phyloP scores from a whole-genome alignment of 2,888 invertebrate species.

The Tholera decimalis region DNA sequence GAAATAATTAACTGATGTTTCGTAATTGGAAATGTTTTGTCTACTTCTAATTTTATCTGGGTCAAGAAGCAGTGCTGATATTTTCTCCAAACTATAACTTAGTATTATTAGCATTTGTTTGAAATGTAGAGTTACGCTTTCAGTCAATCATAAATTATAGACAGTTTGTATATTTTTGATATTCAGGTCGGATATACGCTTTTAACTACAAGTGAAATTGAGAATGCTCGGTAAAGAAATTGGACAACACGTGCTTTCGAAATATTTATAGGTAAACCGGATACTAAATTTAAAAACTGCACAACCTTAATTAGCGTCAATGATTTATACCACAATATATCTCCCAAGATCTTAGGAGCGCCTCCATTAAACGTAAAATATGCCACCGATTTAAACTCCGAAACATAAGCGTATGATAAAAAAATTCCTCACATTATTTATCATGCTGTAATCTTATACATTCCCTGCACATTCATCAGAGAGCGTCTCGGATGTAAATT shows the following conservation, averaged over 20 bases:
- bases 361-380: slow-evolving; percentile 63
- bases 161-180: neutral
- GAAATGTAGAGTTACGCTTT: slow-evolving; percentile 8
- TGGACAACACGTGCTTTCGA: slow-evolving; percentile 10
- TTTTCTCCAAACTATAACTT: slow-evolving; percentile 5
- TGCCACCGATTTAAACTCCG: slow-evolving; percentile 61
- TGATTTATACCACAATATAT: slow-evolving; percentile 56
- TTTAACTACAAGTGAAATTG: slow-evolving; percentile 2
- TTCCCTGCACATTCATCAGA: slow-evolving; percentile 67
- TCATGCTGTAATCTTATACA: slow-evolving; percentile 68
- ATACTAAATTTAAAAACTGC: slow-evolving; percentile 30
- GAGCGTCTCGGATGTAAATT: slow-evolving; percentile 67
- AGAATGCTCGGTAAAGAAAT: neutral
- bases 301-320: slow-evolving; percentile 44
- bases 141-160: neutral
- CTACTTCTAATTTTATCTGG: slow-evolving; percentile 17
- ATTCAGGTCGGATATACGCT: slow-evolving; percentile 11
- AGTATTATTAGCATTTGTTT: slow-evolving; percentile 12
- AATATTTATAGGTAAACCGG: slow-evolving; percentile 26
- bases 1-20: slow-evolving; percentile 1
- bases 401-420: slow-evolving; percentile 63
- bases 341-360: slow-evolving; percentile 55
- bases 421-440: slow-evolving; percentile 69
- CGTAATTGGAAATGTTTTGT: slow-evolving; percentile 15
- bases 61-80: slow-evolving; percentile 13